These are phyloP conservation scores for Protomyctophum bolini DNA, from an alignment of 2,113 vertebrate genomes.

Conservation along the genomic window DNA sequence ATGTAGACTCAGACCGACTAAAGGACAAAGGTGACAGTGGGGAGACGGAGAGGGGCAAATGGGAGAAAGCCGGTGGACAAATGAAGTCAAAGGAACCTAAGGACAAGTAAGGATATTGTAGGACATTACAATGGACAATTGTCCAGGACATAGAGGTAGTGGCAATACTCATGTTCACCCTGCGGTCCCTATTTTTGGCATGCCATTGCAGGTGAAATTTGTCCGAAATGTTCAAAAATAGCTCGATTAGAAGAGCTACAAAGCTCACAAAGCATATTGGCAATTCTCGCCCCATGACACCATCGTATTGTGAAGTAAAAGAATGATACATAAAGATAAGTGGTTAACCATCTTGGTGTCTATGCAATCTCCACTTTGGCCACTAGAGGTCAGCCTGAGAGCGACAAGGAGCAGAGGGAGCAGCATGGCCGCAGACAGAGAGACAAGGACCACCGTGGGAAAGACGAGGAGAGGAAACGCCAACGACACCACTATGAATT, in stretches of 20 bases:
- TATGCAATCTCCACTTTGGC: constrained; percentile 16
- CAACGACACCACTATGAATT: constrained; percentile 88
- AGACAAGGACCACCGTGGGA: constrained; percentile 87
- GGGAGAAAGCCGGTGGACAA: constrained; percentile 81
- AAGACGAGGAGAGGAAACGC: constrained; percentile 86
- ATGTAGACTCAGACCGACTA: constrained; percentile 82
- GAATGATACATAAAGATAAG: too few relatives aligned
- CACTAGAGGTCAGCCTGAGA: constrained; percentile 86
- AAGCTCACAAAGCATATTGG: too few relatives aligned
- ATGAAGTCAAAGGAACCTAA: constrained; percentile 81
- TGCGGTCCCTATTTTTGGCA: too few relatives aligned
- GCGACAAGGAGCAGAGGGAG: constrained; percentile 89
- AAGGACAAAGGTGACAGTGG: constrained; percentile 87
- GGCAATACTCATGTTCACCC: background rate
- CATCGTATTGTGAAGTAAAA: too few relatives aligned
- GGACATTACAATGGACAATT: too few relatives aligned
- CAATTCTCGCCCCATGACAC: too few relatives aligned
- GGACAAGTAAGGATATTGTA: constrained; percentile 84
- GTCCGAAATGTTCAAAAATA: too few relatives aligned
- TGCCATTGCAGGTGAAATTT: too few relatives aligned
- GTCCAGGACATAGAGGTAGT: background rate
- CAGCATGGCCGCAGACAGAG: constrained; percentile 84
- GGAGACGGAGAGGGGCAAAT: constrained; percentile 82
- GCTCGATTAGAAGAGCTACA: too few relatives aligned
- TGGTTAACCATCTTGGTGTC: background rate